Conservation (phyloP, 2,113 vertebrate genomes). For the Grantiella picta region DNA sequence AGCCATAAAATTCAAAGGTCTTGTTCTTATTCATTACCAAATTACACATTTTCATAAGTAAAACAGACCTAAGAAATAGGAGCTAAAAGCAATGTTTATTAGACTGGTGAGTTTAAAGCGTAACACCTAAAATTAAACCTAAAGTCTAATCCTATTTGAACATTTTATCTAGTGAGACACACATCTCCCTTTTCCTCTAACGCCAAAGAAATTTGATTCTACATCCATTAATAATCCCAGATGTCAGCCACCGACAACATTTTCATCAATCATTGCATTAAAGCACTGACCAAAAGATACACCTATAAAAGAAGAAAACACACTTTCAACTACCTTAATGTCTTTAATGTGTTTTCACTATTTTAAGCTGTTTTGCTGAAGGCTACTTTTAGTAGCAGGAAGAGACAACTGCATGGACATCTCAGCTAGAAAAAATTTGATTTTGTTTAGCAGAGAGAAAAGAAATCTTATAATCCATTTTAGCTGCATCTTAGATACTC, state of each 20-base stretch:
- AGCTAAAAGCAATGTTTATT: neutral
- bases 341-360: conserved; percentile 51
- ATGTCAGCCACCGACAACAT: conserved; percentile 57
- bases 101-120: neutral
- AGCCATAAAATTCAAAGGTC: neutral
- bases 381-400: conserved; percentile 40
- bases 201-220: conserved; percentile 49
- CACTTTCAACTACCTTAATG: conserved; percentile 49
- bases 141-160: conserved; percentile 37
- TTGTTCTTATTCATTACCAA: neutral
- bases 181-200: conserved; percentile 39
- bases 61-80: neutral
- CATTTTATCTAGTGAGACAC: conserved; percentile 39
- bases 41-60: neutral
- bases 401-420: neutral
- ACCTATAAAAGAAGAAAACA: conserved; percentile 49
- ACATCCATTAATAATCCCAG: conserved; percentile 64
- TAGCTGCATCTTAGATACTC: neutral
- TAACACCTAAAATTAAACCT: conserved; percentile 12
- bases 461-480: neutral
- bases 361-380: conserved; percentile 48
- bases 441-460: conserved; percentile 13
- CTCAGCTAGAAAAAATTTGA: neutral
- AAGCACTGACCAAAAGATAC: conserved; percentile 64
- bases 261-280: conserved; percentile 70